These are phyloP conservation scores for Brachyalestes nurse DNA, from an alignment of 2,797 vertebrate genomes.

Conservation along the genomic window DNA sequence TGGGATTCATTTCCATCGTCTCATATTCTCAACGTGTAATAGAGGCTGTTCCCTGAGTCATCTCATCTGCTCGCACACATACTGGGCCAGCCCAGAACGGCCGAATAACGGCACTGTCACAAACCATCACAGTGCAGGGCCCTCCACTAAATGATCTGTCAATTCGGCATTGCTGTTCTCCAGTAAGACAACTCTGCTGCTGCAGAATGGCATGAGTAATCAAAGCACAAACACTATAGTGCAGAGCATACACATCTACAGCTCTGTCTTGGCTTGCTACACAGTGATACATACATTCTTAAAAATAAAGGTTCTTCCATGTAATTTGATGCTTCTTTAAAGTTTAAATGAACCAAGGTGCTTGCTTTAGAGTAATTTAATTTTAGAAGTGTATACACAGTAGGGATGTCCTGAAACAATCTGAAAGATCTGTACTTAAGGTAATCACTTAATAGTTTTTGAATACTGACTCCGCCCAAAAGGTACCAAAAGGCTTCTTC, in stretches of 20 bases:
- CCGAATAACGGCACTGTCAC: conserved; percentile 57
- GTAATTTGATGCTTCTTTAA: no score
- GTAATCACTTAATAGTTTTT: no score
- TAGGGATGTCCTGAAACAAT: neutral
- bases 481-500: no score
- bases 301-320: neutral
- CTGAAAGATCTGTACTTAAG: no score
- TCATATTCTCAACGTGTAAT: conserved; percentile 74
- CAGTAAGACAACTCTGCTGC: neutral
- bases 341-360: no score
- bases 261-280: neutral
- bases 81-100: conserved; percentile 16
- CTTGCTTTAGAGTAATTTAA: no score
- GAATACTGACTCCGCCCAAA: no score
- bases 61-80: conserved; percentile 63
- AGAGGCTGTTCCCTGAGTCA: conserved; percentile 59
- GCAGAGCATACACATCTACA: neutral
- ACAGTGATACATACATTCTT: neutral
- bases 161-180: conserved; percentile 48
- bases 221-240: conserved; percentile 18
- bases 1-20: conserved; percentile 81
- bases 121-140: conserved; percentile 52
- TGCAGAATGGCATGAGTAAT: conserved; percentile 2
- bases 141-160: conserved; percentile 56
- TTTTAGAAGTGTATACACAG: neutral